These are phyloP conservation scores for Tenthredo mesomela DNA, from an alignment of 2,888 invertebrate genomes.

Conservation along the genomic window DNA sequence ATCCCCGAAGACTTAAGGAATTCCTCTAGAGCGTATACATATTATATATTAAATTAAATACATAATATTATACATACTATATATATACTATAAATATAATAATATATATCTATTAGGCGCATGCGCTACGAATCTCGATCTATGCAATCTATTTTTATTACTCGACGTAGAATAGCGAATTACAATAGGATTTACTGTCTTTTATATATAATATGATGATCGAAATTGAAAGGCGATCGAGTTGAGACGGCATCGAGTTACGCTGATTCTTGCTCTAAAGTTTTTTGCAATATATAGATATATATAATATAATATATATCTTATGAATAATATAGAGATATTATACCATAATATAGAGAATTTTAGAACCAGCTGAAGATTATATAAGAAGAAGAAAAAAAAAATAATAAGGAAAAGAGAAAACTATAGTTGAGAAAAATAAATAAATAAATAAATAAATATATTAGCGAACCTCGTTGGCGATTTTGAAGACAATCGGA, in stretches of 20 bases:
- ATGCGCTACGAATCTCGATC: slow-evolving; percentile 75
- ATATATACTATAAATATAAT: background rate
- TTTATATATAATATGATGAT: slow-evolving; percentile 53
- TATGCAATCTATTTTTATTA: slow-evolving; percentile 78
- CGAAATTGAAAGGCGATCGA: slow-evolving; percentile 59
- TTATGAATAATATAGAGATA: slow-evolving; percentile 36
- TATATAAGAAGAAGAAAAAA: background rate
- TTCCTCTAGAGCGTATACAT: slow-evolving; percentile 46
- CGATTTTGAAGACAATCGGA: background rate
- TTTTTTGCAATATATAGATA: slow-evolving; percentile 31
- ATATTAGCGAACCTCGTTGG: slow-evolving; percentile 29
- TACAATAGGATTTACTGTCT: slow-evolving; percentile 58
- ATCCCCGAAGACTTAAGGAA: slow-evolving; percentile 52
- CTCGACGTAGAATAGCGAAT: slow-evolving; percentile 67
- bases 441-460: background rate
- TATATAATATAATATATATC: background rate
- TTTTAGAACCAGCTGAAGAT: too few species aligned
- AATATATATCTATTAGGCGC: slow-evolving; percentile 66
- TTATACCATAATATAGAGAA: too few species aligned
- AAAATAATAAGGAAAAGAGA: slow-evolving; percentile 41
- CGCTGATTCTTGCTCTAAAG: background rate
- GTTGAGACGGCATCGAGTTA: slow-evolving; percentile 39
- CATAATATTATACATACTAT: background rate
- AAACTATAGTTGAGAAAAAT: slow-evolving; percentile 19
- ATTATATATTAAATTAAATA: background rate